A percentile compares a stretch with the other conserved stretches of the same genome.
phyloP scores from a whole-genome alignment of 1,140 invertebrate genomes.

The Solen grandis region DNA sequence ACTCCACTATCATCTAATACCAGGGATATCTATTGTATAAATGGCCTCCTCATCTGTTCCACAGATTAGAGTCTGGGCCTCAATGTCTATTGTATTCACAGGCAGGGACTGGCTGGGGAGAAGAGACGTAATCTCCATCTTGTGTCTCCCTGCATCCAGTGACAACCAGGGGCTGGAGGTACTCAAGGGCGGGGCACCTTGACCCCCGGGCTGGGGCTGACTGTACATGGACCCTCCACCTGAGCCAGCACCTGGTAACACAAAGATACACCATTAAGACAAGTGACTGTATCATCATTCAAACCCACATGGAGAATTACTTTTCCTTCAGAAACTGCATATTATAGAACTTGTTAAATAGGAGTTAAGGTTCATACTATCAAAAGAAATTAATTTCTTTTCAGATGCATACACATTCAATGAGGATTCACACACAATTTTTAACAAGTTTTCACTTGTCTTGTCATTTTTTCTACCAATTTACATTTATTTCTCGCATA shows the following conservation, averaged over 20 bases:
- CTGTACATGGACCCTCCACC: slow-evolving; percentile 35
- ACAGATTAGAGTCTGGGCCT: slow-evolving; percentile 87
- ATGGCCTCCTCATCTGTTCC: slow-evolving; percentile 89
- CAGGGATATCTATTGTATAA: slow-evolving; percentile 65
- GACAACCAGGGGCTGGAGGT: slow-evolving; percentile 83
- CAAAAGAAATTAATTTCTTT: too few species aligned
- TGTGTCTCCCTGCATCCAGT: slow-evolving; percentile 85
- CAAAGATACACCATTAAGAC: neutral
- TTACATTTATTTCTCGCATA: too few species aligned
- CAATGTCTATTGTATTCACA: slow-evolving; percentile 90
- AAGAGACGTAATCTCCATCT: slow-evolving; percentile 87
- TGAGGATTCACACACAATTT: too few species aligned
- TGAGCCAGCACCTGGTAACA: slow-evolving; percentile 38
- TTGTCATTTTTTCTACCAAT: too few species aligned
- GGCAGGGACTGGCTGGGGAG: slow-evolving; percentile 86
- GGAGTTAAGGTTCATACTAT: neutral
- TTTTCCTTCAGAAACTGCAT: neutral
- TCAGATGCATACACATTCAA: too few species aligned
- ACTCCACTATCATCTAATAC: slow-evolving; percentile 58
- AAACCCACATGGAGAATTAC: too few species aligned
- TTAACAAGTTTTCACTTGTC: too few species aligned
- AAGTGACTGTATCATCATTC: neutral
- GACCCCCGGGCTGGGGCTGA: neutral
- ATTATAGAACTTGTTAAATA: neutral
- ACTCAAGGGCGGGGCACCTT: neutral